phyloP scores from a whole-genome alignment of 1,140 invertebrate genomes.

The Planococcus citri region DNA sequence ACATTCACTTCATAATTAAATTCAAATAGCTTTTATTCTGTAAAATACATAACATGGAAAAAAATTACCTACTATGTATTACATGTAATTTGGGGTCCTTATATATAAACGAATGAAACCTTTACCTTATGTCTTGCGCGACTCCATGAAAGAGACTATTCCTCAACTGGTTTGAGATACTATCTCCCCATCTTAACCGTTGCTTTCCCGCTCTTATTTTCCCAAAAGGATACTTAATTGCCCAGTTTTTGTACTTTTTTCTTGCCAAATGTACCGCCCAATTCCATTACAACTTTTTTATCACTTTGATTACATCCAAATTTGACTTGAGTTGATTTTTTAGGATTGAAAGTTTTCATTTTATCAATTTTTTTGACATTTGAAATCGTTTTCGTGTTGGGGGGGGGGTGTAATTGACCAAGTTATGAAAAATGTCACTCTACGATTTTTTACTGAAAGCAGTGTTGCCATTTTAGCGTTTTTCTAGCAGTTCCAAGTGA shows the following conservation, averaged over 20 bases:
- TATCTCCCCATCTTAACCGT: slow-evolving; percentile 22
- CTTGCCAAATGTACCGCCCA: slow-evolving; percentile 24
- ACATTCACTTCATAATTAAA: no score
- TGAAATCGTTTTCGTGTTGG: background rate
- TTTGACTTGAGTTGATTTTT: background rate
- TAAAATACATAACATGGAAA: no score
- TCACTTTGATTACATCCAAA: background rate
- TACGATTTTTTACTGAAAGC: background rate
- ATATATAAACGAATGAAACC: background rate
- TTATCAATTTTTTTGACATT: slow-evolving; percentile 14
- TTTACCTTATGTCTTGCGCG: background rate
- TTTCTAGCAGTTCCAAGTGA: slow-evolving; percentile 19
- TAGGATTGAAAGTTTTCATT: slow-evolving; percentile 13
- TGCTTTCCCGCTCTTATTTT: slow-evolving; percentile 22
- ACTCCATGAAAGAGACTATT: background rate
- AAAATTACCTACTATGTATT: no score
- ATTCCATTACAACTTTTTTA: slow-evolving; percentile 22
- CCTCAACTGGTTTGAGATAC: background rate
- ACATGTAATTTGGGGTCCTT: no score
- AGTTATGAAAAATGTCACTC: slow-evolving; percentile 18
- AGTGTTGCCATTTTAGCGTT: slow-evolving; percentile 2
- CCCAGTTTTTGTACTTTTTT: slow-evolving; percentile 13
- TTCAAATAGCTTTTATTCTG: no score
- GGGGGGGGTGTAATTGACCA: slow-evolving; percentile 20
- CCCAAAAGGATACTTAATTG: background rate